phyloP scores from a whole-genome alignment of 2,113 vertebrate genomes.

The Istiophorus platypterus region DNA sequence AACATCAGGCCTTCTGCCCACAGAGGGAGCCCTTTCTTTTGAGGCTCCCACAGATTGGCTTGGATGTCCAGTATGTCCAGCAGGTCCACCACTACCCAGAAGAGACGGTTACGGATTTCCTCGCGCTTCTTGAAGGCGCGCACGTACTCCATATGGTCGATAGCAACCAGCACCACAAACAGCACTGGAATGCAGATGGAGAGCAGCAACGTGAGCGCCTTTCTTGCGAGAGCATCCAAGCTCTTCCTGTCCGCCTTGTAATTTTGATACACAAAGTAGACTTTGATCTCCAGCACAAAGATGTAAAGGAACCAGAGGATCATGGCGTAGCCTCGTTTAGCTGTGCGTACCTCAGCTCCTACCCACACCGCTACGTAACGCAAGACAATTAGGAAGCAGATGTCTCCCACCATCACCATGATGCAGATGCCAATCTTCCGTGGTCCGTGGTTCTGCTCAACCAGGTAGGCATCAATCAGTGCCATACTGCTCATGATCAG shows the following conservation, averaged over 20 bases:
- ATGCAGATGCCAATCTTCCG: conserved; percentile 87
- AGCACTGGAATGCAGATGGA: conserved; percentile 84
- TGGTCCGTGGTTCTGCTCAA: conserved; percentile 87
- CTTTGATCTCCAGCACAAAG: conserved; percentile 88
- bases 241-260: conserved; percentile 87
- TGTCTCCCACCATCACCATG: conserved; percentile 87
- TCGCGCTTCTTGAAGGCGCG: conserved; percentile 86
- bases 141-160: conserved; percentile 88
- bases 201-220: conserved; percentile 84
- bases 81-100: conserved; percentile 88
- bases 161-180: conserved; percentile 83
- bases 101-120: conserved; percentile 86
- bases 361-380: conserved; percentile 87
- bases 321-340: conserved; percentile 87
- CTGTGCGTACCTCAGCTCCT: conserved; percentile 85
- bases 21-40: conserved; percentile 85
- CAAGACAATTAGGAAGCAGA: conserved; percentile 85
- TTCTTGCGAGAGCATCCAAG: conserved; percentile 83
- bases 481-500: conserved; percentile 88
- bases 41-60: conserved; percentile 88
- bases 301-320: conserved; percentile 89
- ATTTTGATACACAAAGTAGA: conserved; percentile 88
- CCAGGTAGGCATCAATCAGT: conserved; percentile 86
- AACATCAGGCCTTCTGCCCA: conserved; percentile 88
- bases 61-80: conserved; percentile 87